These are phyloP conservation scores for Anhinga rufa DNA, from an alignment of 2,113 vertebrate species.

Conservation along the genomic window DNA sequence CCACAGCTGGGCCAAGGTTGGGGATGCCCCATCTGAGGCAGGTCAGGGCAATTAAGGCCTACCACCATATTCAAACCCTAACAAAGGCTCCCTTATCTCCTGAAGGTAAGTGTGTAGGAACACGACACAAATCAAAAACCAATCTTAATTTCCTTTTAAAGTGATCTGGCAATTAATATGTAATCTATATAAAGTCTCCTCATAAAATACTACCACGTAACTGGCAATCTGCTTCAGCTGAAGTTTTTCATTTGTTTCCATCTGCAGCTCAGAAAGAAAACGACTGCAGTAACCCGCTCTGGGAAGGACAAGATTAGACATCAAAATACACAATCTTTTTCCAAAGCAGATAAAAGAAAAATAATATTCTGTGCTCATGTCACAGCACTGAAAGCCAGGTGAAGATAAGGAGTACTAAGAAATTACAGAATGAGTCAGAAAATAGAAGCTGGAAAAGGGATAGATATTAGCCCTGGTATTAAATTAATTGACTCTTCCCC, in stretches of 20 bases:
- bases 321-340: not conserved
- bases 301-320: not conserved
- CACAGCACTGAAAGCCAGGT: not conserved
- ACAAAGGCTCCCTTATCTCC: not conserved
- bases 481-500: not conserved
- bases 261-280: not conserved
- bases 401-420: not conserved
- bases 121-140: not conserved
- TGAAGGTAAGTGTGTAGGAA: not conserved
- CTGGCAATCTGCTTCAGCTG: not conserved
- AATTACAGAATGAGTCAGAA: constrained; percentile 11
- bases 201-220: rapidly evolving
- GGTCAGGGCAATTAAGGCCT: not conserved
- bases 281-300: not conserved
- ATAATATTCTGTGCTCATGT: not conserved
- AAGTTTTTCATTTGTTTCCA: not conserved
- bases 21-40: not conserved
- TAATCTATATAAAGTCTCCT: not conserved
- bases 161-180: not conserved
- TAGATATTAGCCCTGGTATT: not conserved
- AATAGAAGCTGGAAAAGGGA: not conserved
- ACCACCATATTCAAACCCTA: rapidly evolving
- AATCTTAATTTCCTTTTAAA: not conserved
- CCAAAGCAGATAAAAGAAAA: constrained; percentile 11
- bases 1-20: not conserved